phyloP scores from a whole-genome alignment of 2,888 invertebrate species.

The Dryobota labecula region DNA sequence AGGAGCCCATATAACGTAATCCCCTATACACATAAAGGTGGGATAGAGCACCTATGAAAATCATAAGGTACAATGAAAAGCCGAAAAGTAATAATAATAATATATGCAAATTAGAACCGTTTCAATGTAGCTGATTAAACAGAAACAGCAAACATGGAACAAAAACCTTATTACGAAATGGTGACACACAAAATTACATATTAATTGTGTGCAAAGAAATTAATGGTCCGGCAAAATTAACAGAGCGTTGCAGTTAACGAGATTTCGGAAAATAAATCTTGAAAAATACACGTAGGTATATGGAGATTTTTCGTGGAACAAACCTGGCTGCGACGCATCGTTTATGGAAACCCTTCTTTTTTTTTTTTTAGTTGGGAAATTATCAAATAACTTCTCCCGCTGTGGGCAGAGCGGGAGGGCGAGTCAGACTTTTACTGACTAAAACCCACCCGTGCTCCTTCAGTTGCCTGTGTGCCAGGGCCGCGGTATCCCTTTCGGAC shows the following conservation, averaged over 20 bases:
- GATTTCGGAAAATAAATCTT: slow-evolving; percentile 19
- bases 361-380: too few species aligned
- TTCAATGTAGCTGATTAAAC: slow-evolving; percentile 18
- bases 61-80: neutral
- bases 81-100: neutral
- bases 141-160: slow-evolving; percentile 19
- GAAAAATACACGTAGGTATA: neutral
- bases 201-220: slow-evolving; percentile 58
- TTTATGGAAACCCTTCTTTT: too few species aligned
- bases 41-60: neutral
- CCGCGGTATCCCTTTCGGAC: too few species aligned
- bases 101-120: slow-evolving; percentile 39
- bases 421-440: too few species aligned
- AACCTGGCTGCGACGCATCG: too few species aligned
- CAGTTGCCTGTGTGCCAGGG: too few species aligned
- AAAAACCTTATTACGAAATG: slow-evolving; percentile 51
- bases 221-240: slow-evolving; percentile 46
- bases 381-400: too few species aligned
- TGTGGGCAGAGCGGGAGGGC: too few species aligned
- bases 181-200: slow-evolving; percentile 58
- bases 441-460: too few species aligned
- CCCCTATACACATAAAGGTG: neutral
- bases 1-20: too few species aligned
- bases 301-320: neutral
- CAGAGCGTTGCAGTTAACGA: slow-evolving; percentile 21